Conservation (phyloP, 2,888 invertebrate species). For the Drosophila putrida region DNA sequence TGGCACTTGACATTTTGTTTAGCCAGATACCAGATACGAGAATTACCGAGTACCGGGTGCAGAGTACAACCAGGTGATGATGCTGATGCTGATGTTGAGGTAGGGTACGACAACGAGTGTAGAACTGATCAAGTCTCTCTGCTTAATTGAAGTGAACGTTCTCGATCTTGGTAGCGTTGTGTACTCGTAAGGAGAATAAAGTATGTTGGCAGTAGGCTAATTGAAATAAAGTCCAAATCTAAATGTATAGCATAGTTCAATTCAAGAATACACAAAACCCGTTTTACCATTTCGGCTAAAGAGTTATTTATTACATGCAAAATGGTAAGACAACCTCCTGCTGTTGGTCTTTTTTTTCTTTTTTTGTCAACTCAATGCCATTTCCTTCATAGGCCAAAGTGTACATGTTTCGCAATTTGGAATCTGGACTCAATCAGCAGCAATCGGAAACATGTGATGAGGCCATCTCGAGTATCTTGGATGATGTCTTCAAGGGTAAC, state of each 20-base stretch:
- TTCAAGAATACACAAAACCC: conserved; percentile 30
- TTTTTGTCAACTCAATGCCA: conserved; percentile 20
- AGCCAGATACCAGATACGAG: conserved; percentile 4
- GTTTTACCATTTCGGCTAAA: conserved; percentile 29
- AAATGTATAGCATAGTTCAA: conserved; percentile 32
- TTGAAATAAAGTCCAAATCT: conserved; percentile 50
- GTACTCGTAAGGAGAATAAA: not conserved
- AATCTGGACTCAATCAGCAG: conserved; percentile 20
- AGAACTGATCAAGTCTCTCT: conserved; percentile 22
- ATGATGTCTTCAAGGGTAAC: conserved; percentile 48
- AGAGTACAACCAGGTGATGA: conserved; percentile 29
- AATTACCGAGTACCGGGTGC: not conserved
- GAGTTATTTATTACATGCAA: conserved; percentile 24
- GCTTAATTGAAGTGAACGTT: conserved; percentile 60
- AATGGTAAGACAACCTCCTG: conserved; percentile 46
- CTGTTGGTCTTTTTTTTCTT: not conserved
- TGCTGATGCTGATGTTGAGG: conserved; percentile 5
- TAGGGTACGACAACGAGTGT: not conserved
- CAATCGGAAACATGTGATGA: conserved; percentile 47
- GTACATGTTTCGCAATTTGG: conserved; percentile 65
- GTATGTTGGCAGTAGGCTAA: conserved; percentile 55
- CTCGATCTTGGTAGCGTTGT: conserved; percentile 41
- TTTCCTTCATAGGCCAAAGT: conserved; percentile 52
- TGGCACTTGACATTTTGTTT: conserved; percentile 66
- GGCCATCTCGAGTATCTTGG: conserved; percentile 47